These are phyloP conservation scores for Myrmecophaga tridactyla DNA, from an alignment of 2,113 vertebrate species.

Conservation along the genomic window DNA sequence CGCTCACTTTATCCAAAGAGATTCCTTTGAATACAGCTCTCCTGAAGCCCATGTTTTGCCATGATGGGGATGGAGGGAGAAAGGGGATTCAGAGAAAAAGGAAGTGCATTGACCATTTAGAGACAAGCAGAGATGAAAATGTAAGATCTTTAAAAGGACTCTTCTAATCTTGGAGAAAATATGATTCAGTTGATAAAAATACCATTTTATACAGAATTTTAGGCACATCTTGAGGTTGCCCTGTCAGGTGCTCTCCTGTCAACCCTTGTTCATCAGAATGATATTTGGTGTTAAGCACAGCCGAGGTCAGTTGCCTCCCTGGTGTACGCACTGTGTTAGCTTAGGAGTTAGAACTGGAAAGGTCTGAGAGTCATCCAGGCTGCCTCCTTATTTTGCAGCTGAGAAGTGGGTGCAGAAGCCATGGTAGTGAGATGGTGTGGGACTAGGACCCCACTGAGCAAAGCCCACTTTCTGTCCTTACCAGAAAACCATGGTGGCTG, in stretches of 20 bases:
- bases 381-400: neutral
- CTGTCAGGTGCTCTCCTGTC: neutral
- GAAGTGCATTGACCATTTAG: neutral
- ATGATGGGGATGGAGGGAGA: neutral
- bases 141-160: neutral
- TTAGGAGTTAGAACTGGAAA: neutral
- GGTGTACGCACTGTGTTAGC: too few relatives aligned
- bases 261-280: neutral
- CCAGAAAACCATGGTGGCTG: neutral
- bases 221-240: neutral
- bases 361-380: neutral
- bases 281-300: neutral
- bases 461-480: neutral
- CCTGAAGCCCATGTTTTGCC: neutral
- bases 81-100: neutral
- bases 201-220: neutral
- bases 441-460: neutral
- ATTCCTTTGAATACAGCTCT: neutral
- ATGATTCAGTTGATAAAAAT: neutral
- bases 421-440: rapidly evolving
- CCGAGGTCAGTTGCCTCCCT: neutral
- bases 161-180: neutral
- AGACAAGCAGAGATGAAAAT: neutral
- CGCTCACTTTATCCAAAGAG: neutral
- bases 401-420: too few relatives aligned